Evolutionary conservation across 2,888 invertebrate species (phyloP).

Genomic region (Drosophila falleni): DNA sequence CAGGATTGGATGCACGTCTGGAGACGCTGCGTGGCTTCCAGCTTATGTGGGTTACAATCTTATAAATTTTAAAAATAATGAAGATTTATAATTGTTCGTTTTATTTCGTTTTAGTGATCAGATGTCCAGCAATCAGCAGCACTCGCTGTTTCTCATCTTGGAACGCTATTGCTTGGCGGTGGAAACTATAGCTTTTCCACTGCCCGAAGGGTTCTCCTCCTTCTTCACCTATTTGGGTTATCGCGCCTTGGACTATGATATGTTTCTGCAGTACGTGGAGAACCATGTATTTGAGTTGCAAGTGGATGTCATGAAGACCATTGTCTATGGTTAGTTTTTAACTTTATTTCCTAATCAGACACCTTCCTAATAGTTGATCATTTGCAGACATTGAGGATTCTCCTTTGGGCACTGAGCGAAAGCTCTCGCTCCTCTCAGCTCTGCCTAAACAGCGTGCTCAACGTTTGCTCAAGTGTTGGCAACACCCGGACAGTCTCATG

Average conservation of each 20-base stretch:
- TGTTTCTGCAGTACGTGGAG: constrained; percentile 94
- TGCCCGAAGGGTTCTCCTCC: constrained; percentile 95
- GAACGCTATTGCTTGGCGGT: constrained; percentile 93
- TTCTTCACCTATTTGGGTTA: constrained; percentile 95
- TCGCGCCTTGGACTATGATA: constrained; percentile 90
- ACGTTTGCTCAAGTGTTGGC: constrained; percentile 91
- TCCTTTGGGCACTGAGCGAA: constrained; percentile 88
- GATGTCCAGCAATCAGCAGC: constrained; percentile 89
- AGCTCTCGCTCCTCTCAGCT: constrained; percentile 90
- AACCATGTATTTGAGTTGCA: constrained; percentile 94
- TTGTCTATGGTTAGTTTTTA: constrained; percentile 89
- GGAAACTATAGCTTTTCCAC: constrained; percentile 92
- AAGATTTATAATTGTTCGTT: not conserved
- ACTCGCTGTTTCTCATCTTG: constrained; percentile 91
- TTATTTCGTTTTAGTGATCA: constrained; percentile 88
- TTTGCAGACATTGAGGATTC: constrained; percentile 86
- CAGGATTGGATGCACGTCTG: constrained; percentile 89
- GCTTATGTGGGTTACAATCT: constrained; percentile 88
- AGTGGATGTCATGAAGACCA: constrained; percentile 94
- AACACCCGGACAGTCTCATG: constrained; percentile 91
- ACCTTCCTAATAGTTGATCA: not conserved
- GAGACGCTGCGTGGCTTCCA: constrained; percentile 92
- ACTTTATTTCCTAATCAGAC: not conserved
- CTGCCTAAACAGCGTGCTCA: constrained; percentile 92
- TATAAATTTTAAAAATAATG: accelerated